Percentiles rank a stretch among this genome's conserved stretches.
Evolutionary conservation across 30 jellyfish, hydroid and myxozoan species (phyloP).

Genomic region (Pelagia noctiluca): DNA sequence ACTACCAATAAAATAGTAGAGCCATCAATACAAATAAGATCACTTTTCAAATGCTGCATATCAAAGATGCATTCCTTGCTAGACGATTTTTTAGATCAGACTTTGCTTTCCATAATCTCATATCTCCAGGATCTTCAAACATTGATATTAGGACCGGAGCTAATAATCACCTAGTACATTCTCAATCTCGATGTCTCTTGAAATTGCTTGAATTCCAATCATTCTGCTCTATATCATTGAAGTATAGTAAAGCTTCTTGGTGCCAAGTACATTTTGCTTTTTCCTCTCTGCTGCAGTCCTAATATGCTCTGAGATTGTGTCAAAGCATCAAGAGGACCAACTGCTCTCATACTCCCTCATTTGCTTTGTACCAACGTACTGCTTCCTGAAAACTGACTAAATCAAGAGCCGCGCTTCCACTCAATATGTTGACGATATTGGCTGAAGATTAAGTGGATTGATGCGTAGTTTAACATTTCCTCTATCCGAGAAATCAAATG

Average conservation of each 20-base stretch:
- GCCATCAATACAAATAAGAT: constrained; percentile 19
- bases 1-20: constrained; percentile 30
- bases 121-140: constrained; percentile 19
- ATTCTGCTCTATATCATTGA: constrained; percentile 3
- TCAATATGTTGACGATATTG: constrained; percentile 42
- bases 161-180: constrained; percentile 19
- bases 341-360: constrained; percentile 34
- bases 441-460: constrained; percentile 37
- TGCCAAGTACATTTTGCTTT: constrained; percentile 30
- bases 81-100: constrained; percentile 23
- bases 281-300: constrained; percentile 20
- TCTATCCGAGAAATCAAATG: constrained; percentile 11
- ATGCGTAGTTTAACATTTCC: constrained; percentile 35
- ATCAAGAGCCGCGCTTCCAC: too few species aligned
- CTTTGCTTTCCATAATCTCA: constrained; percentile 10
- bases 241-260: constrained; percentile 7
- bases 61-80: constrained; percentile 19
- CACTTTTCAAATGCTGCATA: not conserved
- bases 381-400: constrained; percentile 2
- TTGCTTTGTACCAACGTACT: constrained; percentile 33
- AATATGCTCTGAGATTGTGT: constrained; percentile 26
- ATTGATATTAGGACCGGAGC: constrained; percentile 30
- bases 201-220: constrained; percentile 27
- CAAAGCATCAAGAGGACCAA: constrained; percentile 32
- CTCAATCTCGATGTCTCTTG: constrained; percentile 24